phyloP scores from a whole-genome alignment of 2,113 vertebrate genomes.

The Corvus cornix region DNA sequence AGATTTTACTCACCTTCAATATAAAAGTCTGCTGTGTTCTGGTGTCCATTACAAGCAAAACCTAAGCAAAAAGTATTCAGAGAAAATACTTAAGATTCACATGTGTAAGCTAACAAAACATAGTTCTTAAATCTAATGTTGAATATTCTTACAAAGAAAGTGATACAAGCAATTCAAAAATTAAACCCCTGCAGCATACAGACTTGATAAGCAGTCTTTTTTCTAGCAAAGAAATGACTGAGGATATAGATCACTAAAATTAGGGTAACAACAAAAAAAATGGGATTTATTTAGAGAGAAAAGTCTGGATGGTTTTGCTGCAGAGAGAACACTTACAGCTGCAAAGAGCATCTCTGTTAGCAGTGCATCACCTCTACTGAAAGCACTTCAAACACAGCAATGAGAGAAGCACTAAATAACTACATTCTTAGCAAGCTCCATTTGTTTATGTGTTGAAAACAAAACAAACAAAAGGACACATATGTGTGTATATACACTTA shows the following conservation, averaged over 20 bases:
- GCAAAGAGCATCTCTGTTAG: neutral
- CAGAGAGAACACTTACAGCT: neutral
- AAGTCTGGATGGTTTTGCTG: neutral
- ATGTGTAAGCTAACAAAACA: neutral
- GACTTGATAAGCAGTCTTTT: neutral
- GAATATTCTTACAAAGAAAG: neutral
- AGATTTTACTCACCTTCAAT: constrained; percentile 87
- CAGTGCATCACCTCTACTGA: neutral
- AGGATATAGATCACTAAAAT: neutral
- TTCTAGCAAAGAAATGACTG: neutral
- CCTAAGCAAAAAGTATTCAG: constrained; percentile 74
- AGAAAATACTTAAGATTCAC: neutral
- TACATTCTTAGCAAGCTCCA: neutral
- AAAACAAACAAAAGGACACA: neutral
- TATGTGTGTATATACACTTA: neutral
- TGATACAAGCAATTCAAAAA: neutral
- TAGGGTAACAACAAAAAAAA: neutral
- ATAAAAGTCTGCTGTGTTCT: constrained; percentile 95
- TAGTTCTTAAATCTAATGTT: neutral
- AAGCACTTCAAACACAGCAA: neutral
- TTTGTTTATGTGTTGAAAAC: neutral
- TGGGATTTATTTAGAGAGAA: neutral
- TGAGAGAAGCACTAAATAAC: neutral
- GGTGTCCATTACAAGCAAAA: constrained; percentile 96
- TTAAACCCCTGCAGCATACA: neutral